These are phyloP conservation scores for Octopus sinensis DNA, from an alignment of 1,140 invertebrate genomes.

Conservation along the genomic window DNA sequence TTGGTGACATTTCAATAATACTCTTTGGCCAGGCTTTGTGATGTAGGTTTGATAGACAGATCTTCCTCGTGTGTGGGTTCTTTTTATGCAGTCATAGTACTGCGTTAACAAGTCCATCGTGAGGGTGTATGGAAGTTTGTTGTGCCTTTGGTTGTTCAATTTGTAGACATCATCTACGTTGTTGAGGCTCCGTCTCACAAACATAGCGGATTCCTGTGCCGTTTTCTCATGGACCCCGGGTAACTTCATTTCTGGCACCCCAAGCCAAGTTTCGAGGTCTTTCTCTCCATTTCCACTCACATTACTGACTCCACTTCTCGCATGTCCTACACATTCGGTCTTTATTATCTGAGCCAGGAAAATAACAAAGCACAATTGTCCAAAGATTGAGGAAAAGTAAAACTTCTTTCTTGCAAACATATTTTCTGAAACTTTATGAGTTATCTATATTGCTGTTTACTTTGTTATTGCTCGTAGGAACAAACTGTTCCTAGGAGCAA, in stretches of 20 bases:
- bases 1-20: slow-evolving; percentile 12
- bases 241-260: background rate
- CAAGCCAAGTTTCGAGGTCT: background rate
- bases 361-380: too few species aligned
- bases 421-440: too few species aligned
- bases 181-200: background rate
- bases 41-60: background rate
- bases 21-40: background rate
- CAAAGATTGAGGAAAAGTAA: too few species aligned
- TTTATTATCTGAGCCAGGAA: too few species aligned
- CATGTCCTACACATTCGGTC: too few species aligned
- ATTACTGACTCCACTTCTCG: too few species aligned
- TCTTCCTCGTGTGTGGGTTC: background rate
- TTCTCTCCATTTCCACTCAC: background rate
- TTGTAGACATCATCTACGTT: background rate
- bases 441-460: too few species aligned
- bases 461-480: too few species aligned
- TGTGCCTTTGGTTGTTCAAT: background rate
- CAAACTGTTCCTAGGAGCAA: too few species aligned
- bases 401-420: too few species aligned
- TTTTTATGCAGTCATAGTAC: background rate
- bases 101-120: background rate
- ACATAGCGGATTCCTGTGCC: background rate
- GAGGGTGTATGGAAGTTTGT: background rate
- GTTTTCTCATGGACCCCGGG: background rate